A percentile compares a stretch with the other conserved stretches of the same genome.
Conservation (phyloP, 2,888 invertebrate species). For the Petrolisthes cinctipes region DNA sequence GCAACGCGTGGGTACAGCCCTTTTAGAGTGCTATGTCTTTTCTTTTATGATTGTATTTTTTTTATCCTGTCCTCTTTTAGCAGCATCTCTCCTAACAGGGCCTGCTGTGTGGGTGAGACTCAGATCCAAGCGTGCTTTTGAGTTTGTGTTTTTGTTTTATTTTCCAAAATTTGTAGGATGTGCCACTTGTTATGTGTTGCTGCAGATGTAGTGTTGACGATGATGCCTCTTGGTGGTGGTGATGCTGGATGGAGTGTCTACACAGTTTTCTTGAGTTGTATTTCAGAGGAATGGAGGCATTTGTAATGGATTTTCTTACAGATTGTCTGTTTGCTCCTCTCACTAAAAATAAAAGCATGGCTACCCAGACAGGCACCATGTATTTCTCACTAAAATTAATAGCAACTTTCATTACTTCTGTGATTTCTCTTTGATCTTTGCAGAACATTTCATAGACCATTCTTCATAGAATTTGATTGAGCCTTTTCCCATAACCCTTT, state of each 20-base stretch:
- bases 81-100: conserved; percentile 51
- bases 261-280: conserved; percentile 29
- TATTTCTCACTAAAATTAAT: conserved; percentile 21
- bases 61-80: conserved; percentile 14
- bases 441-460: conserved; percentile 20
- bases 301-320: conserved; percentile 40
- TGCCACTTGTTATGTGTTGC: conserved; percentile 32
- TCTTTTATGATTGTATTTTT: conserved; percentile 27
- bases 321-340: conserved; percentile 31
- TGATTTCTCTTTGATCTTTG: conserved; percentile 30
- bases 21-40: not conserved
- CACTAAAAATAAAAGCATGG: conserved; percentile 37
- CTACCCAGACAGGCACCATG: conserved; percentile 23
- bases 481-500: conserved; percentile 22
- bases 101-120: conserved; percentile 41
- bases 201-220: conserved; percentile 41
- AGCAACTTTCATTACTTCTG: conserved; percentile 14
- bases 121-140: conserved; percentile 35
- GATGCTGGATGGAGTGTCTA: conserved; percentile 18
- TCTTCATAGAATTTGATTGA: conserved; percentile 25
- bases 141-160: conserved; percentile 20
- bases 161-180: conserved; percentile 13
- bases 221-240: conserved; percentile 38
- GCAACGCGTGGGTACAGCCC: conserved; percentile 34
- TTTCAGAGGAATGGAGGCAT: conserved; percentile 54